A percentile compares a stretch with the other conserved stretches of the same genome.
phyloP scores from a whole-genome alignment of 2,113 vertebrate species.

The Motacilla tschutschensis region DNA sequence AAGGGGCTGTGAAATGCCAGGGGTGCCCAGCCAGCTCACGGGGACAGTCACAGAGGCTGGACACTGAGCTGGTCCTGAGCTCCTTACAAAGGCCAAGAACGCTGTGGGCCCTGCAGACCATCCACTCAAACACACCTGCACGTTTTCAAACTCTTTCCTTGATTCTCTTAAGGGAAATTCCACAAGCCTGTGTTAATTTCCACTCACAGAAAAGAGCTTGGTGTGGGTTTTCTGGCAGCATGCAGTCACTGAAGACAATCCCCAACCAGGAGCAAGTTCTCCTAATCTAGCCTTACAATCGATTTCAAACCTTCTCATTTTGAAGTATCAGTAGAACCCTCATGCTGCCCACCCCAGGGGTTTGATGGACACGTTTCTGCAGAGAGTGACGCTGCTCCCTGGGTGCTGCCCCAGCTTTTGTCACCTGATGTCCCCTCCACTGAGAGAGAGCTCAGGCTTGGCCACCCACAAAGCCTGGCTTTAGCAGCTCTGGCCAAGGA shows the following conservation, averaged over 20 bases:
- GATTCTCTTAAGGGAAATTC: no score
- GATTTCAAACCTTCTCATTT: not conserved
- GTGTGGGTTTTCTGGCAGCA: not conserved
- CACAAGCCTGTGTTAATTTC: not conserved
- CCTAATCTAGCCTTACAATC: accelerated
- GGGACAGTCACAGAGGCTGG: accelerated
- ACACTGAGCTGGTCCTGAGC: not conserved
- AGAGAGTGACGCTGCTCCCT: accelerated
- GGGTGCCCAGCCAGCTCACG: accelerated
- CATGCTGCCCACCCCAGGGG: not conserved
- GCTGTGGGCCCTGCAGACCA: not conserved
- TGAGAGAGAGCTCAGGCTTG: not conserved
- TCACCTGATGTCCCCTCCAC: not conserved
- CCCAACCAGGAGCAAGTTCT: not conserved
- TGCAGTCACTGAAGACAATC: accelerated
- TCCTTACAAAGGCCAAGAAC: not conserved
- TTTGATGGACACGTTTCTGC: accelerated
- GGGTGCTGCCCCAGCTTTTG: not conserved
- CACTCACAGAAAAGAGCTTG: not conserved
- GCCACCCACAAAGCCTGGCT: not conserved
- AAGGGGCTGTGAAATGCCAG: accelerated
- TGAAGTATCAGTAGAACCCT: no score
- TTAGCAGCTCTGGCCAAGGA: not conserved
- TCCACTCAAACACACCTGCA: not conserved
- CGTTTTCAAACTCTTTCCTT: accelerated